Conservation (phyloP, 64 coral and sea anemone genomes). For the Pocillopora verrucosa region DNA sequence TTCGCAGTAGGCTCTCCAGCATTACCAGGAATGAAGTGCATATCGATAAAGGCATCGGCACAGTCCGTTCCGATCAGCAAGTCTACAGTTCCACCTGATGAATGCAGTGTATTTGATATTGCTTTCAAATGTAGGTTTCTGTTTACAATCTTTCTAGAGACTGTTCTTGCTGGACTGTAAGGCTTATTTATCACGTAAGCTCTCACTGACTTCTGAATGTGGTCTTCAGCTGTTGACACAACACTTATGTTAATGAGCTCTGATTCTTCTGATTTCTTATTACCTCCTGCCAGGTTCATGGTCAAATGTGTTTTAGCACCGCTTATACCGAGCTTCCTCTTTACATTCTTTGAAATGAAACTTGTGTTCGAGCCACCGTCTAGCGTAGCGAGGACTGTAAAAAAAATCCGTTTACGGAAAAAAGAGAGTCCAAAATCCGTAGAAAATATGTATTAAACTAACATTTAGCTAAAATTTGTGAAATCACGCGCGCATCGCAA, state of each 20-base stretch:
- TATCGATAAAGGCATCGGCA: slow-evolving; percentile 26
- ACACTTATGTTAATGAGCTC: slow-evolving; percentile 28
- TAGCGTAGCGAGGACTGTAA: slow-evolving; percentile 25
- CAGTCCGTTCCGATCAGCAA: slow-evolving; percentile 9
- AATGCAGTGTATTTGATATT: slow-evolving; percentile 11
- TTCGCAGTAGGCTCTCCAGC: slow-evolving; percentile 45
- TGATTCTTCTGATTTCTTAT: slow-evolving; percentile 39
- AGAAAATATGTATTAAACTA: no score
- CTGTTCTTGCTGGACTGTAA: slow-evolving; percentile 49
- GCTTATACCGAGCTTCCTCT: slow-evolving; percentile 36
- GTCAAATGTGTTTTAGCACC: slow-evolving; percentile 29
- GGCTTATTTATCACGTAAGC: slow-evolving; percentile 32
- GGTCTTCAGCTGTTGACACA: slow-evolving; percentile 1
- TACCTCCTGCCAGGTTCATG: slow-evolving; percentile 43
- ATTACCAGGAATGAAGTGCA: neutral
- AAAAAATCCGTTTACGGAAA: no score
- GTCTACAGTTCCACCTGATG: neutral
- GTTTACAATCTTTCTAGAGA: slow-evolving; percentile 36
- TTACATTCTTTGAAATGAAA: slow-evolving; percentile 42
- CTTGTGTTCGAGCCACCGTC: slow-evolving; percentile 40
- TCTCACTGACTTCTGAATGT: slow-evolving; percentile 26
- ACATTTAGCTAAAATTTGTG: no score
- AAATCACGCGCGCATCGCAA: no score
- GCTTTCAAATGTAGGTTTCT: neutral
- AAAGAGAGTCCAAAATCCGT: no score